Percentiles rank a stretch among this genome's conserved stretches.
phyloP scores from a whole-genome alignment of 2,113 vertebrate genomes.

The Psilopsiagon aurifrons region DNA sequence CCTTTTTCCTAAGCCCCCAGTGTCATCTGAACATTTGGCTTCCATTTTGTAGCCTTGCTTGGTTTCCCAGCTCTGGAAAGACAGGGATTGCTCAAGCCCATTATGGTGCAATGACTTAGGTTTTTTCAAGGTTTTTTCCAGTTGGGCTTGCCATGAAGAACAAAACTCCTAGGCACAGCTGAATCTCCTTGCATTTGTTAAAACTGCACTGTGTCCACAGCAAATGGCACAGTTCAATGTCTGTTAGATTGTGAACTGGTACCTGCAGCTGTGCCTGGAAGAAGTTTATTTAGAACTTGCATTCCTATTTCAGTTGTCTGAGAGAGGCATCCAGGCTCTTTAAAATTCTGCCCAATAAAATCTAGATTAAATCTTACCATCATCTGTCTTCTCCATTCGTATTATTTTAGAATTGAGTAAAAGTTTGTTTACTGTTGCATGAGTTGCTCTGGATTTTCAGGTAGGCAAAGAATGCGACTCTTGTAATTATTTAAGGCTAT shows the following conservation, averaged over 20 bases:
- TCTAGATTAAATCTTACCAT: neutral
- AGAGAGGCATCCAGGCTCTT: neutral
- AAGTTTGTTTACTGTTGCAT: neutral
- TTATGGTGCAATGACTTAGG: neutral
- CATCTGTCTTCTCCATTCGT: neutral
- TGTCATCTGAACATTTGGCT: neutral
- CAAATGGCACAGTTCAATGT: neutral
- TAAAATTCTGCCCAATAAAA: neutral
- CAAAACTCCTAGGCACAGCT: neutral
- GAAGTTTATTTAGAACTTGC: conserved; percentile 25
- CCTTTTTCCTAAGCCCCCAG: neutral
- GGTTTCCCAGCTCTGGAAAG: neutral
- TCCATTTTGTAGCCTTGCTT: neutral
- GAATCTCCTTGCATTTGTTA: neutral
- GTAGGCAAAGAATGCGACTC: neutral
- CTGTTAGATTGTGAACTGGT: neutral
- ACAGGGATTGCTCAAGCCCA: neutral
- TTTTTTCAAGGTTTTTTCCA: neutral
- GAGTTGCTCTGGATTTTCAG: neutral
- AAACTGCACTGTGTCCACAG: neutral
- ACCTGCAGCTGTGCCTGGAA: neutral
- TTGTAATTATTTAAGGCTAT: neutral
- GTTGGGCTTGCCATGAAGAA: neutral
- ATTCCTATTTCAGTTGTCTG: conserved; percentile 18
- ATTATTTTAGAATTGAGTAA: neutral